phyloP scores from a whole-genome alignment of 2,113 vertebrate genomes.

The Cephalopterus ornatus region DNA sequence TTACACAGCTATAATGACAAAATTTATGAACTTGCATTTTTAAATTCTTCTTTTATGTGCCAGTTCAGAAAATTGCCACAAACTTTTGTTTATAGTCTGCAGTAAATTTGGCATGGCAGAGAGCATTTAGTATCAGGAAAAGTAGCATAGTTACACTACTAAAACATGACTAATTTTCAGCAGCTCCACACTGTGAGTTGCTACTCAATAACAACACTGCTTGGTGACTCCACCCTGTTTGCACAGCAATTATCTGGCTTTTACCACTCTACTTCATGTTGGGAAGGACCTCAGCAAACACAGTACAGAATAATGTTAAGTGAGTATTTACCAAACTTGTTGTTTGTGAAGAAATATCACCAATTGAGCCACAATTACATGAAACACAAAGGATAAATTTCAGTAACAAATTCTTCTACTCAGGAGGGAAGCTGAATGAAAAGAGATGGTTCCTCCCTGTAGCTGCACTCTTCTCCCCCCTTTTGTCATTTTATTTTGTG shows the following conservation, averaged over 20 bases:
- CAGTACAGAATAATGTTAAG: neutral
- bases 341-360: neutral
- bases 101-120: neutral
- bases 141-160: neutral
- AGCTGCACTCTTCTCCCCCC: neutral
- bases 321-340: neutral
- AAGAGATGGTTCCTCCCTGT: neutral
- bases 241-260: neutral
- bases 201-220: neutral
- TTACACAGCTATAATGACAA: neutral
- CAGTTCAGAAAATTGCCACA: neutral
- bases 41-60: neutral
- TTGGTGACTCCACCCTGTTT: neutral
- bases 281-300: neutral
- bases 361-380: neutral
- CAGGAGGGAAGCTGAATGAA: neutral
- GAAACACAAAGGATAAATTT: neutral
- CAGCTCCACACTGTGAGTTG: neutral
- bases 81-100: neutral
- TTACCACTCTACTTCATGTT: neutral
- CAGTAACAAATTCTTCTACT: neutral
- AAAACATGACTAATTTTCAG: conserved; percentile 10
- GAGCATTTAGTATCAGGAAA: neutral
- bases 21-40: neutral
- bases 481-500: neutral